These are phyloP conservation scores for Micronycteris hirsuta DNA, from an alignment of 2,113 vertebrate genomes.

Conservation along the genomic window DNA sequence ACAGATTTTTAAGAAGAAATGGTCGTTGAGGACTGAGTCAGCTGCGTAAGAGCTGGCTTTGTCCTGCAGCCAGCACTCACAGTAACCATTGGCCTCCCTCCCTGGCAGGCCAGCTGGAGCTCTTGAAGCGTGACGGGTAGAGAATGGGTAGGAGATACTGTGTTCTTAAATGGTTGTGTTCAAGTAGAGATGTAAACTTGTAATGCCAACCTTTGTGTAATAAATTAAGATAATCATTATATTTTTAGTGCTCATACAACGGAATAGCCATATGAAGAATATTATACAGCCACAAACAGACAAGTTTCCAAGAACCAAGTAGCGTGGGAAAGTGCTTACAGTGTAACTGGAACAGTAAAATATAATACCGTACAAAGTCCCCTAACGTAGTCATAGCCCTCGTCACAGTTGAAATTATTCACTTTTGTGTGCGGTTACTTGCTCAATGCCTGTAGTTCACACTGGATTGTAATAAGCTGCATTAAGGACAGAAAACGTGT, in stretches of 20 bases:
- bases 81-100: not conserved
- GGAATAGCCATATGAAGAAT: not conserved
- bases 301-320: not conserved
- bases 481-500: not conserved
- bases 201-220: not conserved
- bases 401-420: not conserved
- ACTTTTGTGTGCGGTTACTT: not conserved
- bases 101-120: not conserved
- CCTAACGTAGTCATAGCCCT: not conserved
- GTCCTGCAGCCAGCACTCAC: constrained; percentile 4
- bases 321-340: not conserved
- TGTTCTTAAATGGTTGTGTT: not conserved
- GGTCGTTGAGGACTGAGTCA: constrained; percentile 36
- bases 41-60: constrained; percentile 37
- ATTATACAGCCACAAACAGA: not conserved
- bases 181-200: not conserved
- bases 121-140: not conserved
- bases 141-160: not conserved
- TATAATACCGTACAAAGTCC: not conserved
- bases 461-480: not conserved
- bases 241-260: not conserved
- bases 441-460: not conserved
- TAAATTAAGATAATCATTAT: not conserved
- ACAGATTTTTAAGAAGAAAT: constrained; percentile 34
- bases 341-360: not conserved